Evolutionary conservation across 1,140 invertebrate species (phyloP).

Genomic region (Triops longicaudatus): DNA sequence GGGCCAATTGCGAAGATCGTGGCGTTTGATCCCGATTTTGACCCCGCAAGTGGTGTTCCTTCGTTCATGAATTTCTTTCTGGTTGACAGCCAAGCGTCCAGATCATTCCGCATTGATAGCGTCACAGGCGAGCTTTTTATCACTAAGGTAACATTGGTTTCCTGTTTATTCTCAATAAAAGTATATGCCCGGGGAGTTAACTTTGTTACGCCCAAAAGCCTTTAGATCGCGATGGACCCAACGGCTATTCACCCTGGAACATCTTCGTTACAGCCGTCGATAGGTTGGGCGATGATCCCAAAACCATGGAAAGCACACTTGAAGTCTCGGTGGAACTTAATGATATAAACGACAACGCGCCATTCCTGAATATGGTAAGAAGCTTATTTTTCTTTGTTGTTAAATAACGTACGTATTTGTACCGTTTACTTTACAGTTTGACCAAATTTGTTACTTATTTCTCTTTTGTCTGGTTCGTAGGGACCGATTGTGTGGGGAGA

Average conservation of each 20-base stretch:
- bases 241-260: slow-evolving; percentile 71
- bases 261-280: slow-evolving; percentile 74
- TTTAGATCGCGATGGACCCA: slow-evolving; percentile 76
- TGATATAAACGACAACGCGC: slow-evolving; percentile 86
- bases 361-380: slow-evolving; percentile 66
- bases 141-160: neutral
- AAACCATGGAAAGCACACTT: slow-evolving; percentile 50
- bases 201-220: slow-evolving; percentile 38
- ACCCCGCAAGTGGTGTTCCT: slow-evolving; percentile 50
- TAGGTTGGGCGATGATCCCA: slow-evolving; percentile 53
- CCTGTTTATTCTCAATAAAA: slow-evolving; percentile 24
- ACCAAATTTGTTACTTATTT: neutral
- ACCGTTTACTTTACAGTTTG: neutral
- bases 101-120: slow-evolving; percentile 38
- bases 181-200: too few relatives aligned
- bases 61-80: slow-evolving; percentile 70
- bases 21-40: slow-evolving; percentile 78
- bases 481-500: slow-evolving; percentile 72
- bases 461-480: slow-evolving; percentile 17
- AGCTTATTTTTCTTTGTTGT: slow-evolving; percentile 8
- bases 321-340: slow-evolving; percentile 64
- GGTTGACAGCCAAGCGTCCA: slow-evolving; percentile 33
- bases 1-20: slow-evolving; percentile 39
- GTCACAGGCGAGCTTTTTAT: slow-evolving; percentile 41
- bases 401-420: too few relatives aligned